A percentile compares a stretch with the other conserved stretches of the same genome.
Evolutionary conservation across 2,113 vertebrate species (phyloP).

Genomic region (Leptodactylus fuscus): DNA sequence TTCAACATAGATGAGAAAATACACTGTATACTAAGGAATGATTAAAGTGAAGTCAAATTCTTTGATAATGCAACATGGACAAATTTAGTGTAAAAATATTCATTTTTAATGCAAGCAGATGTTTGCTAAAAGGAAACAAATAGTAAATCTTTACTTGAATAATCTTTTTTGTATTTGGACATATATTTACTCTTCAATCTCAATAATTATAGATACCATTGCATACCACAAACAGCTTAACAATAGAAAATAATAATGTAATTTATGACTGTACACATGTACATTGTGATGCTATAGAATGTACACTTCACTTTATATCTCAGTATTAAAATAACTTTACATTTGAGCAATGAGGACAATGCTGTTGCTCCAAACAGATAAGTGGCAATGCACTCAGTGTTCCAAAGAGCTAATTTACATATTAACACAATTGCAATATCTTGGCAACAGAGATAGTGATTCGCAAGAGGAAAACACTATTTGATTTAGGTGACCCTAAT

Average conservation of each 20-base stretch:
- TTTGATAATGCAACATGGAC: neutral
- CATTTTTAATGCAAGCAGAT: neutral
- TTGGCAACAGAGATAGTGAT: too few species aligned
- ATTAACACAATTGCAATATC: too few species aligned
- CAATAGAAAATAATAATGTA: neutral
- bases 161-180: neutral
- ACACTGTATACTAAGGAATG: constrained; percentile 26
- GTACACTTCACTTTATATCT: too few species aligned
- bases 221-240: neutral
- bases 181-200: neutral
- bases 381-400: too few species aligned
- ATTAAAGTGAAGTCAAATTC: constrained; percentile 23
- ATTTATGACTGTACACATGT: neutral
- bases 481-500: too few species aligned
- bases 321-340: too few species aligned
- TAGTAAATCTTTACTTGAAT: constrained; percentile 23
- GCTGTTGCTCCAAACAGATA: too few species aligned
- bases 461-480: too few species aligned
- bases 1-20: constrained; percentile 16
- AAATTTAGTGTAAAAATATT: constrained; percentile 18
- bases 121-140: constrained; percentile 9
- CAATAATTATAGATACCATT: neutral
- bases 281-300: too few species aligned
- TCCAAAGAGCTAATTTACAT: too few species aligned
- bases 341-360: too few species aligned